Evolutionary conservation across 2,888 invertebrate genomes (phyloP).

Genomic region (Fragum whitleyi): DNA sequence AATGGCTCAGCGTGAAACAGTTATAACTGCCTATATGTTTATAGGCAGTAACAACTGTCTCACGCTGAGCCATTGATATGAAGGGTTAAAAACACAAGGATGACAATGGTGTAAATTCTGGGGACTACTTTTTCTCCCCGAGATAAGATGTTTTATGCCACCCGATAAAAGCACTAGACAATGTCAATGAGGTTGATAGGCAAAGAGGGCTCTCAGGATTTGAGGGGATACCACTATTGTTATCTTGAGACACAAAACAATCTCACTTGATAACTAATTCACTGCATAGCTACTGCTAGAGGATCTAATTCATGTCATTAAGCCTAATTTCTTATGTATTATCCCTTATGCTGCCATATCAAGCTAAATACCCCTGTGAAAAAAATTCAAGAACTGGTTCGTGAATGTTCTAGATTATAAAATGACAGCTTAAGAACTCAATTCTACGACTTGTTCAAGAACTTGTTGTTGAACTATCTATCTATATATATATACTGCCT

Average conservation of each 20-base stretch:
- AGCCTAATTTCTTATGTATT: background rate
- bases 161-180: constrained; percentile 41
- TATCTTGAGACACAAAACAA: constrained; percentile 52
- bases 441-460: no score
- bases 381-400: no score
- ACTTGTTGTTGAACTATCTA: no score
- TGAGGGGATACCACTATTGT: constrained; percentile 50
- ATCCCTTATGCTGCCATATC: background rate
- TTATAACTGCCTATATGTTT: no score
- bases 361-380: no score
- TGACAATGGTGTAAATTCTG: constrained; percentile 50
- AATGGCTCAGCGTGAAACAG: no score
- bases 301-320: constrained; percentile 10
- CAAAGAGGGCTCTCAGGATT: constrained; percentile 45
- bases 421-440: no score
- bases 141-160: constrained; percentile 40
- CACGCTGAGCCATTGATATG: background rate
- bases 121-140: constrained; percentile 48
- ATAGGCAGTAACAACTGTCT: no score
- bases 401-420: no score
- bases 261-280: constrained; percentile 16
- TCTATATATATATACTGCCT: no score
- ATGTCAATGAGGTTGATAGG: constrained; percentile 54
- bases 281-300: constrained; percentile 39
- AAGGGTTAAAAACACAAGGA: constrained; percentile 25